A percentile compares a stretch with the other conserved stretches of the same genome.
Evolutionary conservation across 2,113 vertebrate genomes (phyloP).

Genomic region (Onychorhynchus coronatus): DNA sequence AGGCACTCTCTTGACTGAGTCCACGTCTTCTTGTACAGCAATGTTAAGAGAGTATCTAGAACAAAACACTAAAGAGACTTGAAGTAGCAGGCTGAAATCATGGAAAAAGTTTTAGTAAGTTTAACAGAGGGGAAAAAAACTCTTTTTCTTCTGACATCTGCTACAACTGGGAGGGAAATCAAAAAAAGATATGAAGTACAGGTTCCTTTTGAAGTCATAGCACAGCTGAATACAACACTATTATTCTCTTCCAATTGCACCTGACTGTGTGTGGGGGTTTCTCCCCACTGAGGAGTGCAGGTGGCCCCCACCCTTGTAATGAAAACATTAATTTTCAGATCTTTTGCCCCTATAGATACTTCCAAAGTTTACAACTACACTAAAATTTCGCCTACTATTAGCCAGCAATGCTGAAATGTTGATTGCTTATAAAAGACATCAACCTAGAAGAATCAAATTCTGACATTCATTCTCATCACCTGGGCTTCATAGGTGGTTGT

Average conservation of each 20-base stretch:
- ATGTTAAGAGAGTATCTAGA: not conserved
- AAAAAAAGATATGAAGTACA: not conserved
- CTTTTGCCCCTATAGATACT: not conserved
- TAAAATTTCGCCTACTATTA: not conserved
- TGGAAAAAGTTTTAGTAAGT: not conserved
- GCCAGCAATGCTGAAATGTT: not conserved
- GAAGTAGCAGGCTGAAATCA: not conserved
- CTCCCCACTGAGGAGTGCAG: not conserved
- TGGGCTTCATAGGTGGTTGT: not conserved
- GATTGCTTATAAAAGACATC: not conserved
- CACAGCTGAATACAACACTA: not conserved
- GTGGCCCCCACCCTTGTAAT: not conserved
- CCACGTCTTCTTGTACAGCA: not conserved
- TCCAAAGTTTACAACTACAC: not conserved
- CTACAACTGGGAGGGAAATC: not conserved
- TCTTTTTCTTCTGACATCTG: not conserved
- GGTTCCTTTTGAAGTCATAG: not conserved
- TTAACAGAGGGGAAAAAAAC: not conserved
- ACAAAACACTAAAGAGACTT: not conserved
- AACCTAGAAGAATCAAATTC: not conserved
- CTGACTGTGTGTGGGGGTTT: not conserved
- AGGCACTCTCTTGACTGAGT: not conserved
- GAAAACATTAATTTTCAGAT: not conserved
- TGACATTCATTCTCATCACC: not conserved
- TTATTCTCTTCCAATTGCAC: not conserved